phyloP scores from a whole-genome alignment of 92 coral and sea anemone genomes.

The Parazoanthus darwini region DNA sequence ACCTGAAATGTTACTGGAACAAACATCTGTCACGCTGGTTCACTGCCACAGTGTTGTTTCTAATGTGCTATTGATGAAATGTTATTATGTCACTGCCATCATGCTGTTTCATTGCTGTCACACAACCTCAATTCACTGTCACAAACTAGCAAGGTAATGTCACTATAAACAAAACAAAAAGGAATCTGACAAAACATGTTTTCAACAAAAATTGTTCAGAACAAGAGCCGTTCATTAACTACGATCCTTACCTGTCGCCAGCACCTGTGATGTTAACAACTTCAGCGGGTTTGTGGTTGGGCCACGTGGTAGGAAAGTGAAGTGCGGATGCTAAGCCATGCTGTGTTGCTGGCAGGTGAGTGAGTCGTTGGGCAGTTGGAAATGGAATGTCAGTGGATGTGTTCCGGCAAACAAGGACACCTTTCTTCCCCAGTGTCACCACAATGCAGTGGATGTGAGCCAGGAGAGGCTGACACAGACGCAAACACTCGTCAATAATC shows the following conservation, averaged over 20 bases:
- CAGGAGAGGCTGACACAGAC: conserved; percentile 83
- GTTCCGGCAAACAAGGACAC: conserved; percentile 92
- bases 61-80: neutral
- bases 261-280: conserved; percentile 92
- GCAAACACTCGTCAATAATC: conserved; percentile 78
- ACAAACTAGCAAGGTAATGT: too few species aligned
- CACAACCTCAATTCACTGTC: neutral
- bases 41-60: neutral
- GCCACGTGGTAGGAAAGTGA: conserved; percentile 73
- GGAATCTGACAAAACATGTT: too few species aligned
- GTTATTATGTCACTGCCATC: neutral
- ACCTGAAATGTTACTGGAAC: neutral
- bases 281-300: conserved; percentile 51
- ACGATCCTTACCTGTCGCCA: conserved; percentile 84
- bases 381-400: conserved; percentile 84
- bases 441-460: conserved; percentile 81
- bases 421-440: conserved; percentile 87
- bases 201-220: neutral
- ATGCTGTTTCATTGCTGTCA: neutral
- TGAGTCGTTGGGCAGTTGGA: conserved; percentile 60
- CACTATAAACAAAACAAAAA: neutral
- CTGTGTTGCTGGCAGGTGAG: conserved; percentile 60
- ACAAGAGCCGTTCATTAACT: neutral
- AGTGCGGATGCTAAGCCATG: conserved; percentile 82
- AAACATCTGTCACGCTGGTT: neutral